Evolutionary conservation across 2,797 vertebrate genomes (phyloP).

Genomic region (Bufotes viridis): DNA sequence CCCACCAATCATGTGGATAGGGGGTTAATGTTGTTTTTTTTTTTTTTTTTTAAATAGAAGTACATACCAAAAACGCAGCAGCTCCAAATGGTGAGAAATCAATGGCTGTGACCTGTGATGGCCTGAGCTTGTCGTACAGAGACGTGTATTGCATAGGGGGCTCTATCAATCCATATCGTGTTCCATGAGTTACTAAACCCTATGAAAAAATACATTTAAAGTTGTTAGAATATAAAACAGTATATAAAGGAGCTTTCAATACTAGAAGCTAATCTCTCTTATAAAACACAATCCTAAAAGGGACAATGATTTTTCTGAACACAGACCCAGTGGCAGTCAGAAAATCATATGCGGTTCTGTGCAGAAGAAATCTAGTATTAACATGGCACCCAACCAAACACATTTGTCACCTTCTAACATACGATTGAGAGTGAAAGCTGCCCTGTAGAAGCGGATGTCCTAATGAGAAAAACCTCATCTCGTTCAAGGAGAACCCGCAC

Average conservation of each 20-base stretch:
- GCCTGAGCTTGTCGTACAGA: conserved; percentile 71
- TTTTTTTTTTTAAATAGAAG: background rate
- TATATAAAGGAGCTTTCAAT: too few species aligned
- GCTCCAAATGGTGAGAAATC: conserved; percentile 88
- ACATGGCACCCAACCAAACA: background rate
- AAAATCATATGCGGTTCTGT: background rate
- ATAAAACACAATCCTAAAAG: too few species aligned
- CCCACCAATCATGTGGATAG: too few species aligned
- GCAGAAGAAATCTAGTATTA: background rate
- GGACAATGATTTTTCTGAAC: too few species aligned
- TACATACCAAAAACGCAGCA: conserved; percentile 88
- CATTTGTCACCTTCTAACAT: background rate
- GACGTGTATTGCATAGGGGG: conserved; percentile 83
- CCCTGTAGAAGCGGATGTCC: too few species aligned
- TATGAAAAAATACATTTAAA: conserved; percentile 64
- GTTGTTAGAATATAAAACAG: too few species aligned
- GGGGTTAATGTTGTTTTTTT: too few species aligned
- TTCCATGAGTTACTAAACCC: conserved; percentile 87
- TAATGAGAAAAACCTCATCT: too few species aligned
- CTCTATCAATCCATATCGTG: conserved; percentile 82
- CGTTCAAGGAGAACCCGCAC: too few species aligned
- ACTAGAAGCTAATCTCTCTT: too few species aligned
- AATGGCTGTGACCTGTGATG: conserved; percentile 80
- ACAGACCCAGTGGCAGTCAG: background rate
- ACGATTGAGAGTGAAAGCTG: too few species aligned